Base-by-base conservation (phyloP, 2,888 invertebrate genomes). In the Latrodectus elegans region DNA sequence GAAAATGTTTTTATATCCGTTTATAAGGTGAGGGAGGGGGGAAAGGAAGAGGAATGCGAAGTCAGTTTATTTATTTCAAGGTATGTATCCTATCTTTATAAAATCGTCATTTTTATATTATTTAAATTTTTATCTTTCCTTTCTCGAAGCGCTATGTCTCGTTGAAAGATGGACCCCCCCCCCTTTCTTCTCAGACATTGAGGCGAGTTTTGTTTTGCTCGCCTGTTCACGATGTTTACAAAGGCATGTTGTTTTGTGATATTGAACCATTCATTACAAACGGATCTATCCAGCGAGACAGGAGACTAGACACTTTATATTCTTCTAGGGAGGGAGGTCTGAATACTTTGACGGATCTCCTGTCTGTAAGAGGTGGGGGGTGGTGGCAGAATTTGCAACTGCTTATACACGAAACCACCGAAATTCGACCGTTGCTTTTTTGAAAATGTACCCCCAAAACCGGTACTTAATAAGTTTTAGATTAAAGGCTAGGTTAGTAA, bases 231-330 rank as follows among this genome's bases (percentile, higher is more conserved):
- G 76, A 76, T 76, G 76, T 76, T 83, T 77, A 83, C 83, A 51
- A 65, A 76, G 64, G 83, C 65, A 83, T 76, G 83, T 65, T 83
- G 76, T 83, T 76, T 83, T 83, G 83, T 71, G 64, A 67, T 76
- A 77, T 71, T 76, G 64, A 83, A 83, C 76, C 83, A 60, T 83
- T 83, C 71, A 83, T 83, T 83, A 77, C 76, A 76, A 73, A 83
- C 83, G 71, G 64, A 77, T 77, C 76, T 71, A 53, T 83, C 60
- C 64, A 17, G 38, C 68, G 53, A 82, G 68, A 82, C 68, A 68
- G 11, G 72, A 65, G 72, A 80, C 72, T 51, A 72, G 80, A 72
- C 72, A 80, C 80, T 80, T 72, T 80, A 72, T 80, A 71, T 72
- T 60, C 72, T n/a, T n/a, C 38, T 6, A 38, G 38, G n/a, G 60